Evolutionary conservation across 2,113 vertebrate species (phyloP), one percentile per base, ranked within the genome.

Genomic region (Pelusios castaneus): DNA sequence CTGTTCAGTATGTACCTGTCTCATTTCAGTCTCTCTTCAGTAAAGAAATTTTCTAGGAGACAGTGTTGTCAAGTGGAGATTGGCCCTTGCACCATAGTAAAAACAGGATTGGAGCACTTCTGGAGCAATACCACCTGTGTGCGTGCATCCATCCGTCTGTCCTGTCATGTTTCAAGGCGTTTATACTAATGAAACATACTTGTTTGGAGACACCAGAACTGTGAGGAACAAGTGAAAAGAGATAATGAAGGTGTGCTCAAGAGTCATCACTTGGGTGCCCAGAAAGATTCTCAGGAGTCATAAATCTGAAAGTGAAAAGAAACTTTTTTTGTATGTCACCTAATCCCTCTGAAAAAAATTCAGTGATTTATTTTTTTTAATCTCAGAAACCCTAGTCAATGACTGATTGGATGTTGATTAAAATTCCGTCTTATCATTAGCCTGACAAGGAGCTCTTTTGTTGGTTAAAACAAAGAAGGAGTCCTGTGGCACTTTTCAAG

Each of bases 391-490:
- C 47, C 73, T 82, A 93, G 95, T 84, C 31, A 16, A 84, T 91
- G 82, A 88, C 0, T 0, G 73, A 94, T 93, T 41, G 0, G 78
- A 88, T 88, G 80, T 49, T 34, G 92, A 97, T 95, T 97, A 94
- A 97, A 97, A 97, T 93, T 85, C 43, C 41, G 96, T 94, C 95
- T 97, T 96, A 97, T 96, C 96, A 95, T 97, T 97, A 97, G 95
- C 94, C 94, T 91, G 95, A 97, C 95, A 96, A 91, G 89, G 55
- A 94, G 94, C 51, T 87, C 70, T 75, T 38, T 84, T 38, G n/a
- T 94, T 56, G 51, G 90, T 94, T 84, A 96, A 47, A 47, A n/a
- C n/a, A 47, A 47, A 10, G 7, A 47, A 47, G 10, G 47, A 47
- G 47, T 47, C 6, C 10, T 47, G 47, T 47, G 47, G 47, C 47